phyloP scores from a whole-genome alignment of 1,140 invertebrate genomes.

The Leptoteleia sp. region DNA sequence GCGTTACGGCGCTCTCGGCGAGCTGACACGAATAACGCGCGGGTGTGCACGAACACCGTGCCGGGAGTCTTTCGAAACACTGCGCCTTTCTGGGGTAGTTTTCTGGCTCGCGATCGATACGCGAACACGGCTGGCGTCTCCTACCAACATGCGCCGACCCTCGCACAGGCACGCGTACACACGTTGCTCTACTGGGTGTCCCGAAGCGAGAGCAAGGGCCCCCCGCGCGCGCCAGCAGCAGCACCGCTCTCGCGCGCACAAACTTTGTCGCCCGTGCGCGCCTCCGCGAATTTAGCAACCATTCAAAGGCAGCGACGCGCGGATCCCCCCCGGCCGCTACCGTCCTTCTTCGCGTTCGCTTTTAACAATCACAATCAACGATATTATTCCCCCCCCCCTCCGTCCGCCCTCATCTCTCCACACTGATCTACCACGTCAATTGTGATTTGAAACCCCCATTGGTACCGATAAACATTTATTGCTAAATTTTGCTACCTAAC shows the following conservation, averaged over 20 bases:
- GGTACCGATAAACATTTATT: too few relatives aligned
- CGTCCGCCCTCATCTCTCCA: too few relatives aligned
- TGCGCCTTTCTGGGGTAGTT: slow-evolving; percentile 75
- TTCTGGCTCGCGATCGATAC: slow-evolving; percentile 75
- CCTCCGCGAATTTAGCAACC: slow-evolving; percentile 30
- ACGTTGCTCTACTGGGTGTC: slow-evolving; percentile 64
- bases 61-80: slow-evolving; percentile 71
- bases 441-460: too few relatives aligned
- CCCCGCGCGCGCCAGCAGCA: slow-evolving; percentile 35
- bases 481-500: too few relatives aligned
- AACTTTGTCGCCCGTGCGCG: slow-evolving; percentile 42
- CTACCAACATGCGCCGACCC: slow-evolving; percentile 63
- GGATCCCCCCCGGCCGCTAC: too few relatives aligned
- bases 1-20: slow-evolving; percentile 18
- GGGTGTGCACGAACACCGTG: slow-evolving; percentile 70
- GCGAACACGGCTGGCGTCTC: slow-evolving; percentile 64
- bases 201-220: slow-evolving; percentile 43
- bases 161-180: slow-evolving; percentile 67
- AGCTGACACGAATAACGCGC: slow-evolving; percentile 48
- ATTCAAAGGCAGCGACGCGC: neutral
- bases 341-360: too few relatives aligned
- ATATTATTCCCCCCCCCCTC: too few relatives aligned
- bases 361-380: too few relatives aligned
- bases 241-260: slow-evolving; percentile 42
- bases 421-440: too few relatives aligned